Base-by-base conservation (phyloP, 2,113 vertebrate genomes). In the Muscicapa adusta region DNA sequence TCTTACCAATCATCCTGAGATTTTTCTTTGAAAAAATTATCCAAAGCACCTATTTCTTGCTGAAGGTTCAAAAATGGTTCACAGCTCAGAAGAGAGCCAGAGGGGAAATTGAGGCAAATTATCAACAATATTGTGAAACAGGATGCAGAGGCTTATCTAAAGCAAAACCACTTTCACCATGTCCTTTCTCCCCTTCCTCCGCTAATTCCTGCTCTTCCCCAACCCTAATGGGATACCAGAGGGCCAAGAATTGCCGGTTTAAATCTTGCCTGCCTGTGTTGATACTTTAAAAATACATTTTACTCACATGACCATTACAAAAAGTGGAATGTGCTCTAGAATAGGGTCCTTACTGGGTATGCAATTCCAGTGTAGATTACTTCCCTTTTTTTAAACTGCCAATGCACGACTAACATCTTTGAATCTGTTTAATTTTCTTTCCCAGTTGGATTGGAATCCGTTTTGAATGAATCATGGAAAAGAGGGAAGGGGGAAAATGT, bases 391-490 rank as follows among this genome's bases (percentile, higher is more conserved):
- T 4, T 5, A 18, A 60, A 81, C 71, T 87, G 45, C 56, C 23
- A 62, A 1, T 71, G 61, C 38, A 81, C 4, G 0, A 42, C 89
- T 81, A 87, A 42, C 34, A 79, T 33, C 53, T 78, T n/a, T 38
- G n/a, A 70, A 25, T 53, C 82, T 82, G 71, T 88, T 93, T 85
- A 31, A 79, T 91, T 94, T 92, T 76, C 60, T 61, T 92, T 88
- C 67, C 54, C 63, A 34, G 45, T 53, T 92, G 50, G 24, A 60
- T 10, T 86, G 24, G 50, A 93, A 93, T 92, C 91, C 40, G 61
- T 94, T 91, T 92, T 83, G 79, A 87, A 68, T 93, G 58, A 85
- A 88, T 93, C 45, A 79, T 47, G 36, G 71, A 86, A 95, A 92
- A 85, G 60, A 58, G 38, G 38, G 36, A 82, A 72, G 26, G 36